A percentile compares a stretch with the other conserved stretches of the same genome.
Evolutionary conservation across 1,140 invertebrate genomes (phyloP).

Genomic region (Heliconius nattereri): DNA sequence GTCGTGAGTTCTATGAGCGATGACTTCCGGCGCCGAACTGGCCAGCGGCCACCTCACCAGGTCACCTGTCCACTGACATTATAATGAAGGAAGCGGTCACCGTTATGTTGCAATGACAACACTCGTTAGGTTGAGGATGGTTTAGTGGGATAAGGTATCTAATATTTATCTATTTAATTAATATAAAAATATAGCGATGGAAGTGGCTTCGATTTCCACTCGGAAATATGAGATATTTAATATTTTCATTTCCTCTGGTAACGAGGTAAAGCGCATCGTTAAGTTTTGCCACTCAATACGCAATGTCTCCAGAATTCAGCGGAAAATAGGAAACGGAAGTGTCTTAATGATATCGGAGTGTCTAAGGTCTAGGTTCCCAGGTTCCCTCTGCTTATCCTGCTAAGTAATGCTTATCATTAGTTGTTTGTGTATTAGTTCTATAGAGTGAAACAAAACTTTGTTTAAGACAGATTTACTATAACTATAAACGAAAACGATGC

Average conservation of each 20-base stretch:
- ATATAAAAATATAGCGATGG: no score
- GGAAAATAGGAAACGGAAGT: no score
- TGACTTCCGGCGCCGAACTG: conserved; percentile 53
- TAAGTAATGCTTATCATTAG: neutral
- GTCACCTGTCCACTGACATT: conserved; percentile 46
- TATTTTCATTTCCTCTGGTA: no score
- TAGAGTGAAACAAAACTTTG: neutral
- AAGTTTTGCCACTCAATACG: no score
- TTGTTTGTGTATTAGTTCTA: neutral
- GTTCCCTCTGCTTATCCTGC: no score
- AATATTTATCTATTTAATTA: neutral
- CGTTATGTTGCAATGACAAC: conserved; percentile 49
- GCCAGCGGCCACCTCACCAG: conserved; percentile 12
- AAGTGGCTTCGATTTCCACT: no score
- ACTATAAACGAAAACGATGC: neutral
- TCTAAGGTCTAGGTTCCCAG: no score
- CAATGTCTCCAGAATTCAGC: no score
- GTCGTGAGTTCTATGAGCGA: conserved; percentile 59
- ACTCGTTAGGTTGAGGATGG: neutral
- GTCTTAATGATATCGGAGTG: no score
- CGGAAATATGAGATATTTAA: no score
- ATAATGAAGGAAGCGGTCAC: conserved; percentile 47
- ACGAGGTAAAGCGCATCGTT: no score
- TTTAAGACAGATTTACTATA: neutral
- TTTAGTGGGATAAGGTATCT: neutral